Evolutionary conservation across 2,888 invertebrate genomes (phyloP), one percentile per base, ranked within the genome.

Genomic region (Lasioglossum villosulum): DNA sequence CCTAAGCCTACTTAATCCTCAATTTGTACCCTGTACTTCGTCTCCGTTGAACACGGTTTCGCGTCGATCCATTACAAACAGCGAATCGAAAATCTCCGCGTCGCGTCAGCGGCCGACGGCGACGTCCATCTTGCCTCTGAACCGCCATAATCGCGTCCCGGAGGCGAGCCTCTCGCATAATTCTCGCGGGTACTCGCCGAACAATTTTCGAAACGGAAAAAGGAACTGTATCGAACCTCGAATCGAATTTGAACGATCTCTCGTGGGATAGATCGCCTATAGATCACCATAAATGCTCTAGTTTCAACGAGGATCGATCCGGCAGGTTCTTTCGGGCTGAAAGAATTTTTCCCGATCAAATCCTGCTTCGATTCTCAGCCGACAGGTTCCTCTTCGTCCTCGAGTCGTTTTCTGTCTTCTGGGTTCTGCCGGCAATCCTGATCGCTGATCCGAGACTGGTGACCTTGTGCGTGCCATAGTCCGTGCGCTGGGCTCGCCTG

Each of bases 1-100:
- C 48, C 79, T 88, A 82, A 84, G 59, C 59, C 68, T 89, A 89
- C 68, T 63, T 88, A 80, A 56, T 85, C 42, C 80, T 88, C 82
- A 52, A 81, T 79, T 84, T 83, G 81, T 89, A 89, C 90, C 89
- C 90, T 89, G 89, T 86, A 70, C 85, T 88, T 84, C 82, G 34
- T 85, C 75, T 80, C 75, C 83, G 74, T 84, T 72, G 78, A 82
- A 89, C 84, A 77, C 34, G 66, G 66, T 52, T 66, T 34, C 66
- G 34, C 66, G 23, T 66, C 66, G 30, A 66, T 34, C 66, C 19
- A 19, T 19, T 19, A 3, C 34, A 19, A 19, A 19, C 4, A 34
- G 34, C 59, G 59, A 27, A 14, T 14, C 59, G 59, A 66, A 73
- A 56, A 82, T 74, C 72, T 77, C 72, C 2, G 14, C 59, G 59